Evolutionary conservation across 2,113 vertebrate genomes (phyloP).

Genomic region (Agapornis roseicollis): DNA sequence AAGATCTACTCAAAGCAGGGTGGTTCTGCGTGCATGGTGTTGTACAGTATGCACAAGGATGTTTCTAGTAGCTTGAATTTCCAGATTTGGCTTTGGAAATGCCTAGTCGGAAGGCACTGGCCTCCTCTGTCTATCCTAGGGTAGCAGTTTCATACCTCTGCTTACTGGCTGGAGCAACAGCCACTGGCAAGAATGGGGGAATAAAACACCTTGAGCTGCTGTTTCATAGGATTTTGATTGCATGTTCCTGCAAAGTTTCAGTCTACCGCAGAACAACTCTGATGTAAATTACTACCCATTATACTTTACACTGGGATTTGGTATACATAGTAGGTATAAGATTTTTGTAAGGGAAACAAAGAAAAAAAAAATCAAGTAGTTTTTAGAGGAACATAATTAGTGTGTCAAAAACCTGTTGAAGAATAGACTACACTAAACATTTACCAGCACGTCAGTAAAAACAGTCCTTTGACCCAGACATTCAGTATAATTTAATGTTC

Average conservation of each 20-base stretch:
- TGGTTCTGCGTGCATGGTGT: fast-evolving
- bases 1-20: neutral
- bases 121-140: neutral
- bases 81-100: neutral
- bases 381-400: slow-evolving; percentile 68
- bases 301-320: slow-evolving; percentile 58
- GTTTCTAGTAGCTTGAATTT: neutral
- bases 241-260: slow-evolving; percentile 42
- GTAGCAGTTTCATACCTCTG: neutral
- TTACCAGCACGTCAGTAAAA: slow-evolving; percentile 68
- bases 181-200: neutral
- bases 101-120: neutral
- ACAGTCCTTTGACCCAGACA: slow-evolving; percentile 45
- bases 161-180: neutral
- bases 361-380: slow-evolving; percentile 55
- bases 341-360: slow-evolving; percentile 56
- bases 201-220: neutral
- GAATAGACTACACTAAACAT: slow-evolving; percentile 60
- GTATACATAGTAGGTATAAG: slow-evolving; percentile 62
- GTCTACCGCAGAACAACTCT: slow-evolving; percentile 14
- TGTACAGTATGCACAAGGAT: neutral
- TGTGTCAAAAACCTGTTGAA: slow-evolving; percentile 63
- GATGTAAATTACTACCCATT: slow-evolving; percentile 62
- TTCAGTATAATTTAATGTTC: slow-evolving; percentile 66
- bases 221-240: neutral